Conservation (phyloP, 2,797 vertebrate genomes). For the Sebastes jordani region DNA sequence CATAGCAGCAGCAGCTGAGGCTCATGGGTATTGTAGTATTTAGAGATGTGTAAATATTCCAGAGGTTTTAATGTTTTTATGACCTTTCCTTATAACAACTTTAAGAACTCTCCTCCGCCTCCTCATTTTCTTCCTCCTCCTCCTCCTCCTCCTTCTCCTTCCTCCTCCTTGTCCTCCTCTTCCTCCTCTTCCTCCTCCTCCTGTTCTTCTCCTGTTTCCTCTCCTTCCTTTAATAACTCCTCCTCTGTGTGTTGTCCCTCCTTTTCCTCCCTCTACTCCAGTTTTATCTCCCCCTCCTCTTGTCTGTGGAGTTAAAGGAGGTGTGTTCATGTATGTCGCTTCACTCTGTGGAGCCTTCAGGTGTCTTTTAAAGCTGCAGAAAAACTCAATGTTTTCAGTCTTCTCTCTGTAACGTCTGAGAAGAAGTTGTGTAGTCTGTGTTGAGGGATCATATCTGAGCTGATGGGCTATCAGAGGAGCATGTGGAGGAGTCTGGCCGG, state of each 20-base stretch:
- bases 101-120: background rate
- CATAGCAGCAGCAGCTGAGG: too few relatives aligned
- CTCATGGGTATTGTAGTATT: too few relatives aligned
- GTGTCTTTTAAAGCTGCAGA: too few relatives aligned
- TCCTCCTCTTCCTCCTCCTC: background rate
- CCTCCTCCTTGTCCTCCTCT: background rate
- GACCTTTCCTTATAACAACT: too few relatives aligned
- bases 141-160: background rate
- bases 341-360: slow-evolving; percentile 12
- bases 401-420: background rate
- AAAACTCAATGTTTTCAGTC: too few relatives aligned
- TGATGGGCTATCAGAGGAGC: slow-evolving; percentile 57
- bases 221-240: too few relatives aligned
- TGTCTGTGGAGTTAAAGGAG: background rate
- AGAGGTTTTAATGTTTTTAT: too few relatives aligned
- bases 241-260: background rate
- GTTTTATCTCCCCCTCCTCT: background rate
- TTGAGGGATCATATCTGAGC: background rate
- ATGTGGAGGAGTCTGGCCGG: slow-evolving; percentile 16
- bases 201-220: too few relatives aligned
- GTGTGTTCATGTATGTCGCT: background rate
- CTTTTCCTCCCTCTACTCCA: background rate
- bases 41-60: too few relatives aligned
- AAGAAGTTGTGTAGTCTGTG: background rate
- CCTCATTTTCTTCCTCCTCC: background rate